A percentile compares a stretch with the other conserved stretches of the same genome.
Conservation (phyloP, 2,888 invertebrate species). For the Autographa pulchrina region DNA sequence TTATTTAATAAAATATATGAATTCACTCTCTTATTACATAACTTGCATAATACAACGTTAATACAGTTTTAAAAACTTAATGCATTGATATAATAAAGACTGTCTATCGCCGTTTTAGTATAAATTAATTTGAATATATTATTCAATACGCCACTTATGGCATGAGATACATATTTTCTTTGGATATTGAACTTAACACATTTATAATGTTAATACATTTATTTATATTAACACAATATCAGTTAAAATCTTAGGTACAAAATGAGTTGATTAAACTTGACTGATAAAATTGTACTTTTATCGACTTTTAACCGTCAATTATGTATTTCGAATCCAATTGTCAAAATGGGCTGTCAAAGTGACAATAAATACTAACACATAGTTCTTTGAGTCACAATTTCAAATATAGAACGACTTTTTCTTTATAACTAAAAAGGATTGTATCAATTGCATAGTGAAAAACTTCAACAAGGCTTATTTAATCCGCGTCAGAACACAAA, state of each 20-base stretch:
- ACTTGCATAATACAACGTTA: neutral
- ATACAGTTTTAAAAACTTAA: conserved; percentile 2
- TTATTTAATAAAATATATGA: neutral
- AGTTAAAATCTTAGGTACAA: neutral
- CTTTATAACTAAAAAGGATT: neutral
- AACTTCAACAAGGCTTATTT: conserved; percentile 28
- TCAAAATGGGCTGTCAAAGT: neutral
- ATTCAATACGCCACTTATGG: conserved; percentile 5
- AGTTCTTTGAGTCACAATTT: neutral
- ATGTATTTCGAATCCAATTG: too few species aligned
- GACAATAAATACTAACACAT: neutral
- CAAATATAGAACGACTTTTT: neutral
- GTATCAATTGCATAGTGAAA: conserved; percentile 35
- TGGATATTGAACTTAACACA: conserved; percentile 22
- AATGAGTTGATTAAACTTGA: neutral
- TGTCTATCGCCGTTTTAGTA: conserved; percentile 10
- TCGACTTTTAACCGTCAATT: too few species aligned
- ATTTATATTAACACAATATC: neutral
- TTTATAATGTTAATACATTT: neutral
- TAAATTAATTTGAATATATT: conserved; percentile 36
- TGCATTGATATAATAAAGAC: conserved; percentile 1
- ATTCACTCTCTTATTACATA: neutral
- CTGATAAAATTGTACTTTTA: too few species aligned
- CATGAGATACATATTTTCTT: conserved; percentile 19
- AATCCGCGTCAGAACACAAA: conserved; percentile 38